Evolutionary conservation across 2,113 vertebrate genomes (phyloP).

Genomic region (Mus pahari): DNA sequence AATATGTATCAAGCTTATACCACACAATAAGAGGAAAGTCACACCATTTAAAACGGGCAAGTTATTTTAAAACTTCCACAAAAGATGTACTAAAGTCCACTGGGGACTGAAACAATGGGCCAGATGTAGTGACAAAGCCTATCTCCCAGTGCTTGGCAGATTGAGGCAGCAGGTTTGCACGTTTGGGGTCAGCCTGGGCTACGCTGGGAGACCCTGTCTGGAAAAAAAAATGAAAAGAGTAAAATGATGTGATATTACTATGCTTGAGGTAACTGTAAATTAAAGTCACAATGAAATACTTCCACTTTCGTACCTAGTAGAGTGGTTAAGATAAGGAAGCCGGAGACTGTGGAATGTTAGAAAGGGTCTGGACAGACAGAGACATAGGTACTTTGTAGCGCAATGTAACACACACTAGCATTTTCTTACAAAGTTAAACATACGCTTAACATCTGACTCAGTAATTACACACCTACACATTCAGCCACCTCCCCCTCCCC

Average conservation of each 20-base stretch:
- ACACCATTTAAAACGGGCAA: conserved; percentile 11
- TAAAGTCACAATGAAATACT: conserved; percentile 44
- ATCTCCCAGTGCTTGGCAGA: neutral
- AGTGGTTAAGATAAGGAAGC: conserved; percentile 28
- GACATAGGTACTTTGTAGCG: neutral
- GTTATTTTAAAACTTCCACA: conserved; percentile 19
- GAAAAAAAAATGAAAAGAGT: neutral
- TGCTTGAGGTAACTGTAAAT: conserved; percentile 47
- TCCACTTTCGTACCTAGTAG: conserved; percentile 23
- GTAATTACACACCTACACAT: conserved; percentile 41
- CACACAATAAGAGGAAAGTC: neutral
- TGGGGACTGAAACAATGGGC: neutral
- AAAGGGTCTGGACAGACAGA: conserved; percentile 5
- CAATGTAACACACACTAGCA: conserved; percentile 33
- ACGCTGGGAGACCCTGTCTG: neutral
- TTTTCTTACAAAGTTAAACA: conserved; percentile 54
- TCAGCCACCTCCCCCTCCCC: neutral
- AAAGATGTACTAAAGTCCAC: neutral
- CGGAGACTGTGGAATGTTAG: conserved; percentile 31
- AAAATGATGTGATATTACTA: neutral
- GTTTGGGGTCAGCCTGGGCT: neutral
- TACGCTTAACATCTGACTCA: conserved; percentile 58
- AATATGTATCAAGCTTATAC: neutral
- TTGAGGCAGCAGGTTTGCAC: neutral
- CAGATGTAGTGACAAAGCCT: neutral